Percentiles rank a stretch among this genome's conserved stretches.
These are phyloP conservation scores for Microplitis deprimator DNA, from an alignment of 2,888 invertebrate genomes.

Conservation along the genomic window DNA sequence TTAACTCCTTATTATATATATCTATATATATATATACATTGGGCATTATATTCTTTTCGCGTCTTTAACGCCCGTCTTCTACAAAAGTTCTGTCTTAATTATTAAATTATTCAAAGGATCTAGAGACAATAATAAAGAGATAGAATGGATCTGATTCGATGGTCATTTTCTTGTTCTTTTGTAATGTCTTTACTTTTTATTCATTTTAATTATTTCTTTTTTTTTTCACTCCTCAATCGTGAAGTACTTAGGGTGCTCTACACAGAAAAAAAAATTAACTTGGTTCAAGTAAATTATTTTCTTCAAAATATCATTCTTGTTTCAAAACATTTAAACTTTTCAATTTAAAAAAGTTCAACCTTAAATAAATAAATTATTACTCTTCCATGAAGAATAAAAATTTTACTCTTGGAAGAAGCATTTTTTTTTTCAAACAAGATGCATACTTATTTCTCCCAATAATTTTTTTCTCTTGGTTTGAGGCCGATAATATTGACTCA, in stretches of 20 bases:
- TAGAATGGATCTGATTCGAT: slow-evolving; percentile 24
- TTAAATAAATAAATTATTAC: too few species aligned
- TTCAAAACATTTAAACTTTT: too few species aligned
- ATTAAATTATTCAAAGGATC: slow-evolving; percentile 63
- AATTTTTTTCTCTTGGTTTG: too few species aligned
- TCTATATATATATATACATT: background rate
- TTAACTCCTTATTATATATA: background rate
- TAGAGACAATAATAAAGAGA: slow-evolving; percentile 36
- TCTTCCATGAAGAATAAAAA: too few species aligned
- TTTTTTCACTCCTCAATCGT: background rate
- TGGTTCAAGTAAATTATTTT: too few species aligned
- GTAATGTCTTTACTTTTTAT: background rate
- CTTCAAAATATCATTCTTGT: too few species aligned
- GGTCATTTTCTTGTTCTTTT: slow-evolving; percentile 8
- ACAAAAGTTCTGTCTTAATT: slow-evolving; percentile 59
- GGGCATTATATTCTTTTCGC: slow-evolving; percentile 45
- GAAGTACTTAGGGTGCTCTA: background rate
- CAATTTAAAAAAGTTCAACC: too few species aligned
- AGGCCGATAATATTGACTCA: too few species aligned
- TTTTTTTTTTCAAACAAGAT: too few species aligned
- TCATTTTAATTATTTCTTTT: slow-evolving; percentile 6
- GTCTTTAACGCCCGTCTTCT: slow-evolving; percentile 39
- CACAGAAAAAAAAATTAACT: too few species aligned
- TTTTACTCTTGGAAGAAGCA: too few species aligned
- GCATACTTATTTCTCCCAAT: too few species aligned